Evolutionary conservation across 2,113 vertebrate genomes (phyloP), one percentile per base, ranked within the genome.

Genomic region (Strix aluco): DNA sequence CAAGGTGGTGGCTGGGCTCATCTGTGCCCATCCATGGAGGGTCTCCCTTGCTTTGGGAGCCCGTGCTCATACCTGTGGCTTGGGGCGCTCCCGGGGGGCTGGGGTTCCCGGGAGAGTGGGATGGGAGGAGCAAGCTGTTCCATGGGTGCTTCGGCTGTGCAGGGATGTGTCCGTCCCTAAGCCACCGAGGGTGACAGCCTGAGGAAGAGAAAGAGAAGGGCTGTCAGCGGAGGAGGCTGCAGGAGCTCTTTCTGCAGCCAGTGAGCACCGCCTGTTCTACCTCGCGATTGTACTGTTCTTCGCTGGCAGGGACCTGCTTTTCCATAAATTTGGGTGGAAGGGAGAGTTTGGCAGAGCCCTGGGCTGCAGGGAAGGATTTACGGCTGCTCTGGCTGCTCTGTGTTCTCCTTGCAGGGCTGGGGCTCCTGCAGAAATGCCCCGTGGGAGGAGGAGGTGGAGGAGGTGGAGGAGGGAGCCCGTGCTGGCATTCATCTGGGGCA

Each of bases 311-410:
- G 92, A 97, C 84, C 88, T 6, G 61, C 89, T 90, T 94, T 92
- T 94, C 97, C 95, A 97, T 97, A 97, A 95, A 97, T 97, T 97
- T 94, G 91, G 95, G 91, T 89, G 92, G 86, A 97, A 97, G 86
- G 94, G 94, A 91, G 83, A 92, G 83, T 89, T 94, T 97, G 95
- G 96, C 95, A 96, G 96, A 92, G 78, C 94, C 88, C 91, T 23
- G 92, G 89, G 84, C 95, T 92, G 92, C 94, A 77, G 62, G 65
- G 89, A 92, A 91, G 91, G 95, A 96, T 97, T 97, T 97, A 97
- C 2, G 55, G 92, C 91, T 70, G 95, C 93, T 92, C 79, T 80
- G 88, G 81, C 81, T 96, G 93, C 88, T 95, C 91, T 58, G 70
- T 61, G 70, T 44, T 85, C 91, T 95, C 81, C 78, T 92, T 55